Evolutionary conservation across 2,797 vertebrate species (phyloP), one percentile per base, ranked within the genome.

Genomic region (Graptemys geographica): DNA sequence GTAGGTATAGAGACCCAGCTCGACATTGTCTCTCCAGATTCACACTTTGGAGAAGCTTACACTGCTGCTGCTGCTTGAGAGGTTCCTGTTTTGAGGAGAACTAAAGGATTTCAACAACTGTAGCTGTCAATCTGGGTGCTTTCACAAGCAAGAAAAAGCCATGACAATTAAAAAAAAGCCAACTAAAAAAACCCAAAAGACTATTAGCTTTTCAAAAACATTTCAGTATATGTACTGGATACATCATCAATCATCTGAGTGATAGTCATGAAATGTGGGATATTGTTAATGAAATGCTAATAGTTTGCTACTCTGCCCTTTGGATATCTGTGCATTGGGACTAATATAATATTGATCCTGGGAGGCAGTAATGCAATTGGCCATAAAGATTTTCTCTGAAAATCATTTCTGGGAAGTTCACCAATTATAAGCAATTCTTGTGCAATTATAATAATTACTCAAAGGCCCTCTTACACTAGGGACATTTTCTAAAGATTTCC

Each of bases 281-380:
- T 90, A 83, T 5, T 83, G 76, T 87, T 96, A 96, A 96, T 86
- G 94, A 95, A 95, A 97, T 88, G 93, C 53, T 94, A 83, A 94
- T 41, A 79, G 84, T 49, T 92, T 95, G 79, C 76, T 89, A 62
- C 74, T 94, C 55, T 95, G 86, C 90, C 95, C 76, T 78, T 27
- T 49, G 94, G 93, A 79, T 47, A 83, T 84, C 84, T 1, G 1
- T 93, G 76, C 83, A 47, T 59, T 84, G 81, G 84, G 88, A 95
- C 76, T 87, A 49, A 95, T 83, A 91, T 25, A 88, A 15, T 93
- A 92, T 90, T 47, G 93, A 96, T 96, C 82, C 33, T 91, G 91
- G 92, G 81, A 95, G 84, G 76, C 72, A 86, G 69, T 65, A 95
- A 93, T 57, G 72, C 86, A 94, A 84, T n/a, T 65, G 87, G 65